Evolutionary conservation across 2,113 vertebrate species (phyloP), one percentile per base, ranked within the genome.

Genomic region (Trinectes maculatus): DNA sequence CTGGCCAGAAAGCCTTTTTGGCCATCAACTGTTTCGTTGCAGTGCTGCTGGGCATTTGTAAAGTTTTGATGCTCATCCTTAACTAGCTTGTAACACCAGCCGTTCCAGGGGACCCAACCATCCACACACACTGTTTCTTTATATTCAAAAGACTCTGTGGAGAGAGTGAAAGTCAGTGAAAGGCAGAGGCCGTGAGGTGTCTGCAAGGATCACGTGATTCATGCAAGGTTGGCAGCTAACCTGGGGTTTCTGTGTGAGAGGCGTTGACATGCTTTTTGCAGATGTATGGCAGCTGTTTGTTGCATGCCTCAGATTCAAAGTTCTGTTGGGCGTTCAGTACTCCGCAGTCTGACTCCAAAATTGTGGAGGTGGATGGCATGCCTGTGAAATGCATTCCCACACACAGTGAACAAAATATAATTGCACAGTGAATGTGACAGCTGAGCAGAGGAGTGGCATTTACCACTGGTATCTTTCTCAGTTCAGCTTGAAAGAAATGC

Each of bases 51-150:
- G 10, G 96, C 95, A 0, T 33, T 46, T 1, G 21, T 44, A 77
- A 95, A 95, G 26, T 65, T 70, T 8, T 1, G 74, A 11, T 69
- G 57, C 3, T 39, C 33, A 24, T 52, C 82, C 44, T 87, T 91
- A 21, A 88, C 15, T 46, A 94, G 75, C 80, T 88, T 80, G 85
- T 95, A 97, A 84, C 98, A 99, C 92, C 92, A 96, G 11, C 95
- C 93, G 22, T 91, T 92, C 79, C 94, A 91, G 1, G 95, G 85
- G 42, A 93, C 82, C 98, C 97, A 98, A 63, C 76, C 91, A 0
- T 19, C 16, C 12, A 83, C 84, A 90, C 98, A 99, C 66, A 1
- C 60, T 1, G 95, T 97, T 25, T 93, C 89, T 47, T 89, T 85
- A 59, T 95, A 93, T 3, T 76, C 88, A 80, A 90, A 90, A 48